These are phyloP conservation scores for Austrolebias charrua DNA, from an alignment of 2,797 vertebrate genomes.

Conservation along the genomic window DNA sequence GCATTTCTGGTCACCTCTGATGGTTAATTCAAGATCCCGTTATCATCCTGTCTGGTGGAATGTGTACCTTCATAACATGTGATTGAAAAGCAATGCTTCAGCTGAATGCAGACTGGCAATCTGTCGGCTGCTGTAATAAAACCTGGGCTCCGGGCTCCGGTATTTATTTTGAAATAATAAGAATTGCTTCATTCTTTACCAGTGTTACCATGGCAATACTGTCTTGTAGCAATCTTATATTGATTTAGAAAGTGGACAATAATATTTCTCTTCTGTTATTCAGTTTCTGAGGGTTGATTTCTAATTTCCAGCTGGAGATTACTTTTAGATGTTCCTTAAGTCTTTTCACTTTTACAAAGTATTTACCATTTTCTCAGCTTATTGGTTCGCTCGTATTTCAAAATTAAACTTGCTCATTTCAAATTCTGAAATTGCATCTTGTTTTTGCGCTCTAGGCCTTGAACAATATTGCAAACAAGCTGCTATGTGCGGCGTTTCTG, in stretches of 20 bases:
- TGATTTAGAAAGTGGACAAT: conserved; percentile 99
- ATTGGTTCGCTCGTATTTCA: conserved; percentile 96
- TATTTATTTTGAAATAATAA: conserved; percentile 99
- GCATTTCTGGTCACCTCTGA: conserved; percentile 81
- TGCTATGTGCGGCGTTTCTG: conserved; percentile 76
- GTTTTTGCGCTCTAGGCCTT: conserved; percentile 89
- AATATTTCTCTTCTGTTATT: conserved; percentile 99
- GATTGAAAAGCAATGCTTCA: conserved; percentile 97
- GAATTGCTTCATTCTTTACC: conserved; percentile 99
- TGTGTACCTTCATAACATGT: conserved; percentile 94
- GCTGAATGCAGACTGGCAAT: conserved; percentile 95
- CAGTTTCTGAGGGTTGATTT: conserved; percentile 98
- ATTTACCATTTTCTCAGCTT: conserved; percentile 95
- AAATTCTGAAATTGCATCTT: conserved; percentile 98
- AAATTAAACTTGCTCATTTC: conserved; percentile 99
- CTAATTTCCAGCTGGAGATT: conserved; percentile 99
- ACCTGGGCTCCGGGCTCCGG: conserved; percentile 94
- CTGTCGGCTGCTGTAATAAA: conserved; percentile 98
- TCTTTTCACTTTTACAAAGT: conserved; percentile 89
- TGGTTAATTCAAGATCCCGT: conserved; percentile 82
- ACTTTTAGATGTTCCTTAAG: conserved; percentile 99
- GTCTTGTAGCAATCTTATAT: conserved; percentile 97
- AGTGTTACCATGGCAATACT: conserved; percentile 99
- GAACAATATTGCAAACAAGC: conserved; percentile 87
- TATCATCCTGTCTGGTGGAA: conserved; percentile 90